Evolutionary conservation across 2,113 vertebrate species (phyloP).

Genomic region (Herpailurus yagouaroundi): DNA sequence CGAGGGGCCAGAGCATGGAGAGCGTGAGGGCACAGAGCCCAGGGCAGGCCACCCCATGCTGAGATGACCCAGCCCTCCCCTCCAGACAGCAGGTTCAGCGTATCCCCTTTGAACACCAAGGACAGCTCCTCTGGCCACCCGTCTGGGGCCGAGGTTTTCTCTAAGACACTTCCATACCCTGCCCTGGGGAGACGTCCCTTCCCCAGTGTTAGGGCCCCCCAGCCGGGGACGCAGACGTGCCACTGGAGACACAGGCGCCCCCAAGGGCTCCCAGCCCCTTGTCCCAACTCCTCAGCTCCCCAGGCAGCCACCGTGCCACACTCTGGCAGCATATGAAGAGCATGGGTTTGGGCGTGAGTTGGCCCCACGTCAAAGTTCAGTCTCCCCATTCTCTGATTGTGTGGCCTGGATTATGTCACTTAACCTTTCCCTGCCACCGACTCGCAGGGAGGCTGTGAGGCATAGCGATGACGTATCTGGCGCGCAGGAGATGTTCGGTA

Average conservation of each 20-base stretch:
- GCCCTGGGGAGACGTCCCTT: not conserved
- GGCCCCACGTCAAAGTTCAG: not conserved
- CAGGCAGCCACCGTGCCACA: not conserved
- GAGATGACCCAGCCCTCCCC: not conserved
- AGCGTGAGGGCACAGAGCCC: too few species aligned
- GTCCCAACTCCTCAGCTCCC: not conserved
- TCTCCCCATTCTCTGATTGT: not conserved
- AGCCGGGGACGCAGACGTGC: not conserved
- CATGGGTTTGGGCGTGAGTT: not conserved
- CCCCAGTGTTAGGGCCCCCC: not conserved
- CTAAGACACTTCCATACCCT: not conserved
- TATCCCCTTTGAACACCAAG: not conserved
- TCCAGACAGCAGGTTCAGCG: not conserved
- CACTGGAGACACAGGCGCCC: too few species aligned
- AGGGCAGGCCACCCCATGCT: not conserved
- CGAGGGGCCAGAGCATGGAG: not conserved
- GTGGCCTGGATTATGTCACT: not conserved
- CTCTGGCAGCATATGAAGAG: too few species aligned
- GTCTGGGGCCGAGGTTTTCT: not conserved
- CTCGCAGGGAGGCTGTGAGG: not conserved
- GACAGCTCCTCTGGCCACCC: not conserved
- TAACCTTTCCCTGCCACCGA: not conserved
- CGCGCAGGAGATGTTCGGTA: not conserved
- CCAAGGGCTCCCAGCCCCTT: not conserved
- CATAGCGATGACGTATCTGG: accelerated